These are phyloP conservation scores for Protosalanx chinensis DNA, from an alignment of 2,797 vertebrate species.

Conservation along the genomic window DNA sequence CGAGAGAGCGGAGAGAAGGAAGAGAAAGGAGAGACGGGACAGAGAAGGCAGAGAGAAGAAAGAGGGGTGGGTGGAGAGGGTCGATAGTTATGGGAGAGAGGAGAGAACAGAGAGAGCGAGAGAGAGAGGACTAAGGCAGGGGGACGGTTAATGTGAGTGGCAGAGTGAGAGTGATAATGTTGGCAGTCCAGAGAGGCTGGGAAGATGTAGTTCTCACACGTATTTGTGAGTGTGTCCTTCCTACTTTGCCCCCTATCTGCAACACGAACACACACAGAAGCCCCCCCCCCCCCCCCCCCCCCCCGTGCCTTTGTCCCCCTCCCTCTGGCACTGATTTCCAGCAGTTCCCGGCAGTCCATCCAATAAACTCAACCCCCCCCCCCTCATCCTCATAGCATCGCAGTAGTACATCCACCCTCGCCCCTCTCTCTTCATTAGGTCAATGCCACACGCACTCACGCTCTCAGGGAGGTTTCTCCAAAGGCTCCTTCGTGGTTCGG, in stretches of 20 bases:
- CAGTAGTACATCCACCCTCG: not conserved
- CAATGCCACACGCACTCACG: no score
- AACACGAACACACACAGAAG: slow-evolving; percentile 16
- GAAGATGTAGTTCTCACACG: slow-evolving; percentile 48
- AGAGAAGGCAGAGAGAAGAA: slow-evolving; percentile 9
- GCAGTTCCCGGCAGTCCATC: slow-evolving; percentile 1
- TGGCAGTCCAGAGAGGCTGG: slow-evolving; percentile 35
- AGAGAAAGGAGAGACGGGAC: slow-evolving; percentile 14
- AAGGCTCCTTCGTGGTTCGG: no score
- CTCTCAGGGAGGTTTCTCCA: no score
- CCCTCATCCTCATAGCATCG: not conserved
- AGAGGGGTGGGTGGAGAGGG: slow-evolving; percentile 1
- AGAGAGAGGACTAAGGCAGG: not conserved
- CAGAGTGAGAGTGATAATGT: slow-evolving; percentile 29
- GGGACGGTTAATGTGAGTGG: not conserved
- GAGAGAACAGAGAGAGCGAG: not conserved
- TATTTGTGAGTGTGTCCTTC: slow-evolving; percentile 53
- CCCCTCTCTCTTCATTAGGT: not conserved
- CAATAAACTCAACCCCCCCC: not conserved
- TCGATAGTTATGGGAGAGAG: not conserved
- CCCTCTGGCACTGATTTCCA: not conserved
- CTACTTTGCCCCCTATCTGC: slow-evolving; percentile 45
- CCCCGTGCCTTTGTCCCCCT: not conserved
- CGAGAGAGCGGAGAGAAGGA: slow-evolving; percentile 4
- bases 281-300: no score